A percentile compares a stretch with the other conserved stretches of the same genome.
Conservation (phyloP, 2,113 vertebrate genomes). For the Alligator mississippiensis region DNA sequence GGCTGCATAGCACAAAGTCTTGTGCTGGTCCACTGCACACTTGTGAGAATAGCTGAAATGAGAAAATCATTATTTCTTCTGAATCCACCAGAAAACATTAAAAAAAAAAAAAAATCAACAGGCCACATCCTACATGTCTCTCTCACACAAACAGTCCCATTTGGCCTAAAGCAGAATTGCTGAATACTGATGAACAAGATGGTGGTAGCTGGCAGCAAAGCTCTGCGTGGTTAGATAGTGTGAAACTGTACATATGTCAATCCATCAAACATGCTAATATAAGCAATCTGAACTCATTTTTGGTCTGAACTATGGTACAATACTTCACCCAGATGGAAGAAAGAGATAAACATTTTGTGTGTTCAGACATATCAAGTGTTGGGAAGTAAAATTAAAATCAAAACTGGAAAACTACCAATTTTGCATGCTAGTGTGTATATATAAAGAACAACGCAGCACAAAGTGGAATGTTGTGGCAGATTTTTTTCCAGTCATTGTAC, state of each 20-base stretch:
- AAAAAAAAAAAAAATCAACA: not conserved
- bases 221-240: constrained; percentile 68
- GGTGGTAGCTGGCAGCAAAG: constrained; percentile 69
- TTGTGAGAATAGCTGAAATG: rapidly evolving
- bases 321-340: constrained; percentile 57
- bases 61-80: rapidly evolving
- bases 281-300: constrained; percentile 72
- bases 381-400: constrained; percentile 71
- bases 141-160: constrained; percentile 30
- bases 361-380: constrained; percentile 36
- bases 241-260: constrained; percentile 75
- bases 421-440: constrained; percentile 41
- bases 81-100: not conserved
- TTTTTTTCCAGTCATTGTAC: constrained; percentile 32
- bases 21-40: rapidly evolving
- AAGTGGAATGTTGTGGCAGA: constrained; percentile 34
- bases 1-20: not conserved
- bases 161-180: constrained; percentile 61
- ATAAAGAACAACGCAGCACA: constrained; percentile 53
- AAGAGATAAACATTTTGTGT: constrained; percentile 40
- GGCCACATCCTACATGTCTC: constrained; percentile 27
- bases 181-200: constrained; percentile 66
- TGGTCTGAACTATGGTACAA: constrained; percentile 53
- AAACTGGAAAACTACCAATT: constrained; percentile 69
- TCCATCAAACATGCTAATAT: constrained; percentile 72